Base-by-base conservation (phyloP, 2,888 invertebrate genomes). In the Pachymerium ferrugineum region DNA sequence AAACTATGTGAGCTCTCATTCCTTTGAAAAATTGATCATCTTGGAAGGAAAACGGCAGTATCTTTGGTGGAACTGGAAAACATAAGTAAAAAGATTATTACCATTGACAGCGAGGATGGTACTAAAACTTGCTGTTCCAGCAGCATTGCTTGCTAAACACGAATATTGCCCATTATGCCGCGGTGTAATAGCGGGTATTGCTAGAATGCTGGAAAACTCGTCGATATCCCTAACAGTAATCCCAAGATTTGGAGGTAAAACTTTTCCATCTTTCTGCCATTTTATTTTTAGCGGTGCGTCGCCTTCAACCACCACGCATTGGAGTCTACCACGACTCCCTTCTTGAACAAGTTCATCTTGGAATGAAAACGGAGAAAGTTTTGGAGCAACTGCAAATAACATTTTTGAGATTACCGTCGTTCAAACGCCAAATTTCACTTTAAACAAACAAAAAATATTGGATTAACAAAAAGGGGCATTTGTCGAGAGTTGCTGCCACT, bases 31-130 rank as follows among this genome's bases (percentile, higher is more conserved):
- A 87, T 73, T 89, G 87, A 78, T 77, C 76, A 42, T 88, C 87
- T 78, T 89, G 90, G 81, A 92, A 91, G 78, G 88, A 85, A 83
- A 92, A 92, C 78, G 90, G 89, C 77, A 88, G 86, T 80, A 90
- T 89, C 85, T 88, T 88, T 77, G 91, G 91, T 79, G 88, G 86
- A 83, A 90, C 90, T 91, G 85, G 83, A 77, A 76, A 72, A 47
- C 70, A 47, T 22, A 73, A 73, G 47, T 29, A n/a, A 54, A 54
- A 54, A 33, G 19, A 35, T 33, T 31, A 69, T 69, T 69, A 69
- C 69, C 69, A 33, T 69, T 69, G 30, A 69, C 69, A 28, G 33
- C 30, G 1, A 69, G 33, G n/a, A 14, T 19, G 3, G 69, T 33
- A 29, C 30, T 31, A 29, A 74, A 76, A 30, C 82, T 80, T 16